Evolutionary conservation across 53 echinoderm and acorn worm species (phyloP).

Genomic region (Paelopatides confundens): DNA sequence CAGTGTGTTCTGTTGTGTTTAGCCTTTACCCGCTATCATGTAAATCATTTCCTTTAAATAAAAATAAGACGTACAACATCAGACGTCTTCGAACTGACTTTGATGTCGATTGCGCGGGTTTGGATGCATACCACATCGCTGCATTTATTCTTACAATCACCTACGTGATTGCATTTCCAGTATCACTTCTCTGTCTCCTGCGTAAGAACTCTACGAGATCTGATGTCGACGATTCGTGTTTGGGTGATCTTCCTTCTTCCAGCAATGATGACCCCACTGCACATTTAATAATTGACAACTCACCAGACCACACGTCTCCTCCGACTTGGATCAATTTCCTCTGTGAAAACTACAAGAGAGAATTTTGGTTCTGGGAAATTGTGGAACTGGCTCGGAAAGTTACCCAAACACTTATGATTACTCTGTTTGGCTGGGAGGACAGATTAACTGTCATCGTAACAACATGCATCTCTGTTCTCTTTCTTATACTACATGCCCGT

Average conservation of each 20-base stretch:
- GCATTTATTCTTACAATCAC: conserved; percentile 33
- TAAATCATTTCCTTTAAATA: conserved; percentile 55
- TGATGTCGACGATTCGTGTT: neutral
- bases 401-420: neutral
- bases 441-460: neutral
- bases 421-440: conserved; percentile 25
- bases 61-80: neutral
- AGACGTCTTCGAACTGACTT: conserved; percentile 59
- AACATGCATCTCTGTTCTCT: conserved; percentile 17
- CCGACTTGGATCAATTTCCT: conserved; percentile 7
- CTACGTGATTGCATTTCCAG: conserved; percentile 71
- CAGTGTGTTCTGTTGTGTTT: conserved; percentile 54
- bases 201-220: neutral
- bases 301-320: neutral
- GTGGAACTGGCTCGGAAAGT: conserved; percentile 35
- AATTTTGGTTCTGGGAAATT: conserved; percentile 37
- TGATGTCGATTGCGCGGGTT: conserved; percentile 52
- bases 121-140: conserved; percentile 28
- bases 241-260: neutral
- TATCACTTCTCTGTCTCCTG: conserved; percentile 44
- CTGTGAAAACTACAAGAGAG: conserved; percentile 1
- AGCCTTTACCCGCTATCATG: conserved; percentile 57
- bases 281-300: neutral
- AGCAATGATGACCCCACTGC: neutral
- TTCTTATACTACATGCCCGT: neutral